A percentile compares a stretch with the other conserved stretches of the same genome.
Evolutionary conservation across 2,888 invertebrate genomes (phyloP).

Genomic region (Caenorhabditis zanzibari): DNA sequence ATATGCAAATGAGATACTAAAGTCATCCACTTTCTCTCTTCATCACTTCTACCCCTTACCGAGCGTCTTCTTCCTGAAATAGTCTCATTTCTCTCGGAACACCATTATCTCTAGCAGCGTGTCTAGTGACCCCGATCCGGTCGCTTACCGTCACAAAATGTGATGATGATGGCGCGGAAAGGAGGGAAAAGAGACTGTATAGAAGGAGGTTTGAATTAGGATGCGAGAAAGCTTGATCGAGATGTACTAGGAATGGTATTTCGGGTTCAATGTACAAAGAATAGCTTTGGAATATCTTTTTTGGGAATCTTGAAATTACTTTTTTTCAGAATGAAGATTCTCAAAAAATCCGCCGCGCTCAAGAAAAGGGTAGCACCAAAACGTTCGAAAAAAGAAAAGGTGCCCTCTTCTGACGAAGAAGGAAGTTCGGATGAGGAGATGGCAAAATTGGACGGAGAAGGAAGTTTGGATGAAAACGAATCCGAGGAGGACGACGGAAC

Average conservation of each 20-base stretch:
- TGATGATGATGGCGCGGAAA: background rate
- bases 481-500: conserved; percentile 57
- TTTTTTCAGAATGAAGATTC: conserved; percentile 34
- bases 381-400: conserved; percentile 17
- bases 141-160: conserved; percentile 37
- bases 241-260: background rate
- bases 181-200: conserved; percentile 4
- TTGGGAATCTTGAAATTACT: background rate
- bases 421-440: conserved; percentile 30
- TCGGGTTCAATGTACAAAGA: conserved; percentile 9
- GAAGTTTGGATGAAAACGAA: conserved; percentile 45
- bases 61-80: background rate
- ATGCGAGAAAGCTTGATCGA: conserved; percentile 15
- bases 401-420: conserved; percentile 1
- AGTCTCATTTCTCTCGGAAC: conserved; percentile 15
- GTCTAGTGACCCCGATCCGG: conserved; percentile 53
- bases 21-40: conserved; percentile 11
- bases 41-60: conserved; percentile 9
- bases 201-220: conserved; percentile 13
- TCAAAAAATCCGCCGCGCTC: conserved; percentile 20
- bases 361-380: background rate
- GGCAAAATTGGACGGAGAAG: conserved; percentile 43
- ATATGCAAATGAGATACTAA: conserved; percentile 34
- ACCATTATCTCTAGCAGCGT: conserved; percentile 14
- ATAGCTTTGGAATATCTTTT: background rate